phyloP scores from a whole-genome alignment of 2,113 vertebrate genomes.

The Stigmatopora nigra region DNA sequence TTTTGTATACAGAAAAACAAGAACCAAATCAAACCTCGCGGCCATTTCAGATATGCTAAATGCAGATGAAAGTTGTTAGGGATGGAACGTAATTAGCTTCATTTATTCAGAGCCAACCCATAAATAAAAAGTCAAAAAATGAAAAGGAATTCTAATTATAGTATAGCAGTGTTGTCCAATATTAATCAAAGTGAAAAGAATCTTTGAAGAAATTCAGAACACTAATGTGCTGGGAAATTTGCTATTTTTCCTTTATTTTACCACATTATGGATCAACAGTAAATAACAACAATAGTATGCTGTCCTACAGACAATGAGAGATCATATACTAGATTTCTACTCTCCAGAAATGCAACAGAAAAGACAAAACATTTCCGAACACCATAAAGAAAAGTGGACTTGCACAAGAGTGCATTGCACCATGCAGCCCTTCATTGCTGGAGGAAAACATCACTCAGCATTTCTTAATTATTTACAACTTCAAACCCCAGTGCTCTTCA shows the following conservation, averaged over 20 bases:
- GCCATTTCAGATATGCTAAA: neutral
- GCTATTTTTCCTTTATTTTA: neutral
- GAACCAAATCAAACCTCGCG: neutral
- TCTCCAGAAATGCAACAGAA: constrained; percentile 3
- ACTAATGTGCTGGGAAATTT: neutral
- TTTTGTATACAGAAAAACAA: constrained; percentile 1
- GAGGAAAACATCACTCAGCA: constrained; percentile 63
- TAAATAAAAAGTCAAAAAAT: neutral
- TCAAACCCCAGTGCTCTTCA: constrained; percentile 31
- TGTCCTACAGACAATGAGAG: neutral
- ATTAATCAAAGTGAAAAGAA: neutral
- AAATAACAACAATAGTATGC: constrained; percentile 5
- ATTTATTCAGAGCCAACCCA: neutral
- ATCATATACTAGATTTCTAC: too few relatives aligned
- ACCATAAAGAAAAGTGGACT: constrained; percentile 22
- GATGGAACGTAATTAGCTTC: neutral
- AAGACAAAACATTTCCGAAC: constrained; percentile 23
- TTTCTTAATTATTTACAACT: constrained; percentile 69
- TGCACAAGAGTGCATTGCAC: constrained; percentile 45
- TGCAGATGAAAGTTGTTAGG: neutral
- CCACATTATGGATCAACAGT: constrained; percentile 5
- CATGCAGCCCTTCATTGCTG: constrained; percentile 45
- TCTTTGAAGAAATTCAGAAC: neutral
- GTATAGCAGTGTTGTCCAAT: neutral
- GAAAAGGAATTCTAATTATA: neutral